phyloP scores from a whole-genome alignment of 37 sponge, comb jelly and placozoan genomes.

The Cladorhizidae sp. region DNA sequence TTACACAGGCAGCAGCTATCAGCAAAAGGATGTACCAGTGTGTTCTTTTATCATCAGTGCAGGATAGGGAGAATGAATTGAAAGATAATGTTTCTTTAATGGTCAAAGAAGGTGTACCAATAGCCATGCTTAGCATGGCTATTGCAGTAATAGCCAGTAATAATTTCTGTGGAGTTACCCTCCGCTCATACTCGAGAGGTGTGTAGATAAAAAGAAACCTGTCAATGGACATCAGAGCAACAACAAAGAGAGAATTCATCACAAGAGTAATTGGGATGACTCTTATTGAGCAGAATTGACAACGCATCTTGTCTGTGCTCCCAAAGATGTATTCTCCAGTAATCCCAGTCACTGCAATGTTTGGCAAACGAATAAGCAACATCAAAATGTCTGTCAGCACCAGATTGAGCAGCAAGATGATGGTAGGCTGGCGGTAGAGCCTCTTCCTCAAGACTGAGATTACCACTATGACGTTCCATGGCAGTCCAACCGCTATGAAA shows the following conservation, averaged over 20 bases:
- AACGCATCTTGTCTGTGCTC: no score
- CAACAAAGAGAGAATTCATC: background rate
- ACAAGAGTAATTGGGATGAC: background rate
- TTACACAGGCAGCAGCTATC: no score
- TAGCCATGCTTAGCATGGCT: background rate
- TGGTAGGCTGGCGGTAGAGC: no score
- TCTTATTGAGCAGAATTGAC: no score
- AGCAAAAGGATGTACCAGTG: no score
- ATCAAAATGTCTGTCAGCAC: no score
- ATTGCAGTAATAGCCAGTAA: background rate
- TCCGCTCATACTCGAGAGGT: background rate
- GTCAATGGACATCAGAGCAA: background rate
- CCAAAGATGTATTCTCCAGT: no score
- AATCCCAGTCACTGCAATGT: background rate
- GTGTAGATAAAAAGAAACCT: background rate
- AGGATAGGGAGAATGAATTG: background rate
- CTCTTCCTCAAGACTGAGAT: no score
- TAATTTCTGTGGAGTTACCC: background rate
- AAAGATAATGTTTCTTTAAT: background rate
- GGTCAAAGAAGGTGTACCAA: background rate
- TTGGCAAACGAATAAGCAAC: background rate
- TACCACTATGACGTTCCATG: no score
- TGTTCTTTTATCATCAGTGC: no score
- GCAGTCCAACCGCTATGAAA: background rate
- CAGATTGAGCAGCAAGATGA: no score